Evolutionary conservation across 2,797 vertebrate genomes (phyloP).

Genomic region (Acanthurus tractus): DNA sequence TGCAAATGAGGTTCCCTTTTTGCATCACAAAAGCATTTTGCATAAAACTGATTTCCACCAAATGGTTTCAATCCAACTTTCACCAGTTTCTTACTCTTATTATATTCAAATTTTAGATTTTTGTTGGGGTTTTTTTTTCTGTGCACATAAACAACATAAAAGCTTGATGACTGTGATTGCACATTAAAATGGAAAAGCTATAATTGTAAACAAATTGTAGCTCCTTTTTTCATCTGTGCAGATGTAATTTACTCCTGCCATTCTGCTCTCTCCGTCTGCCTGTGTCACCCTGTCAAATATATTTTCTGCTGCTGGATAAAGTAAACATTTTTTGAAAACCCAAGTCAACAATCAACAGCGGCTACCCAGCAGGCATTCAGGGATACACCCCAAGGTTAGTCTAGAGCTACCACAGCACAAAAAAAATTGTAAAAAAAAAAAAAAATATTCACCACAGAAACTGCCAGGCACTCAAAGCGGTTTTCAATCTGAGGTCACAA

Average conservation of each 20-base stretch:
- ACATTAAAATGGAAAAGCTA: slow-evolving; percentile 38
- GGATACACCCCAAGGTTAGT: slow-evolving; percentile 42
- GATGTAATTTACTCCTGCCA: slow-evolving; percentile 42
- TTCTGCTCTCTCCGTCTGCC: slow-evolving; percentile 16
- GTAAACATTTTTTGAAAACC: slow-evolving; percentile 40
- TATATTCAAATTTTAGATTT: slow-evolving; percentile 14
- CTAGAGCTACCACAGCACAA: slow-evolving; percentile 28
- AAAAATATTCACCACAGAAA: slow-evolving; percentile 20
- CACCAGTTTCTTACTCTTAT: not conserved
- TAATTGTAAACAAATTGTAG: slow-evolving; percentile 56
- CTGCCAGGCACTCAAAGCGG: not conserved
- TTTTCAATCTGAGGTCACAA: slow-evolving; percentile 20
- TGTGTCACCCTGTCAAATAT: slow-evolving; percentile 36
- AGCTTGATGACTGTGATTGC: slow-evolving; percentile 20
- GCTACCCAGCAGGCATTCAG: slow-evolving; percentile 21
- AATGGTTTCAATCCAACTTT: not conserved
- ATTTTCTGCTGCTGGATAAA: slow-evolving; percentile 26
- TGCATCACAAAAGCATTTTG: not conserved
- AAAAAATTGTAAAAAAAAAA: slow-evolving; percentile 20
- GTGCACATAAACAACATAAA: slow-evolving; percentile 4
- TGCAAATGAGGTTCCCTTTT: not conserved
- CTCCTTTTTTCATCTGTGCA: slow-evolving; percentile 44
- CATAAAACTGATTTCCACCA: not conserved
- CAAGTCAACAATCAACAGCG: slow-evolving; percentile 56
- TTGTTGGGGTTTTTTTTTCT: slow-evolving; percentile 1